Base-by-base conservation (phyloP, 1,140 invertebrate species). In the Ceratoteleas bidentatus region DNA sequence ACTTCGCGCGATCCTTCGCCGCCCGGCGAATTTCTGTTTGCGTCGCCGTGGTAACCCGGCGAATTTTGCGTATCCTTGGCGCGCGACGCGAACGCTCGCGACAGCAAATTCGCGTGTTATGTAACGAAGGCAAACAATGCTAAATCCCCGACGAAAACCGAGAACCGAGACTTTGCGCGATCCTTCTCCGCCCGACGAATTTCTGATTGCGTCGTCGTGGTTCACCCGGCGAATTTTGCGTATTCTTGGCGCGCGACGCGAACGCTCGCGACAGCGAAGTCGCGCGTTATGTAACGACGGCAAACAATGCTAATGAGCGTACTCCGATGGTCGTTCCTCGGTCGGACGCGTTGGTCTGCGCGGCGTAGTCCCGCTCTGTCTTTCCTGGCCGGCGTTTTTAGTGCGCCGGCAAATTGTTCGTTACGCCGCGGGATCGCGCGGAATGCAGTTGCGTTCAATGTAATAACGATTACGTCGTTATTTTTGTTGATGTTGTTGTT, bases 291-390 rank as follows among this genome's bases (percentile, higher is more conserved):
- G 87, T 90, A 91, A 91, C 87, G 87, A 87, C 85, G 79, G 87
- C 88, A 91, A 91, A 90, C 91, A 91, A 91, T 89, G 87, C 88
- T 91, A 91, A 91, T 91, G 90, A 90, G 87, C 87, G 85, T 87
- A 87, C 87, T 87, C 81, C 76, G 45, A 53, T 50, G 70, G 56
- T 45, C 53, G 38, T 57, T 58, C 69, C 65, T 64, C 57, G 32
- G 57, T 64, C 57, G 38, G 56, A 61, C 43, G 45, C 38, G n/a
- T n/a, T n/a, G n/a, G 49, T 40, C 45, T 56, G 40, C 64, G 62
- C 50, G 13, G 53, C 70, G 66, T 75, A 79, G 62, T 70, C 38
- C 75, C 58, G 57, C 38, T 11, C 40, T 81, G 74, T 45, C 81
- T 83, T 78, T 81, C 54, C 68, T 61, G 62, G 53, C 60, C 65